Evolutionary conservation across 2,113 vertebrate species (phyloP), one percentile per base, ranked within the genome.

Genomic region (Aramus guarauna): DNA sequence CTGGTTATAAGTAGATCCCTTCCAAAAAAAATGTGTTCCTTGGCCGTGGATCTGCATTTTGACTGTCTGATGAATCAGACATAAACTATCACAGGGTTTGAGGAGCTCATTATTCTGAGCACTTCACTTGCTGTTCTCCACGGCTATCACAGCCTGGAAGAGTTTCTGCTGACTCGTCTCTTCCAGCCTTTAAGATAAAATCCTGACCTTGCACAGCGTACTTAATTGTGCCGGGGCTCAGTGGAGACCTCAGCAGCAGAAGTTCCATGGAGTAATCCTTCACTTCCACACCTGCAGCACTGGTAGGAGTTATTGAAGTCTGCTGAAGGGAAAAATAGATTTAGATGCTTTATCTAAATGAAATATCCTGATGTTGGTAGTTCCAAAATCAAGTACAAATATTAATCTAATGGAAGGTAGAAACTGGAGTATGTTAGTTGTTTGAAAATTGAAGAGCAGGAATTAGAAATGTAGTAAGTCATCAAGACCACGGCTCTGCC

Each of bases 161-260:
- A 92, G 66, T 95, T 97, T 94, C 84, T 97, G 97, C 97, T 97
- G 96, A 95, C 89, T 96, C 92, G 8, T 89, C 91, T 91, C 80
- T 84, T 94, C 73, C 92, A 87, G 91, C 94, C 91, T 94, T 60
- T 48, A 75, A 95, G 95, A 95, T 59, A 87, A 96, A 97, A 82
- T 90, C 95, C 92, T 82, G 91, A 97, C 95, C 96, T 97, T 96
- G 96, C 89, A 85, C 10, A 58, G 91, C 4, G 2, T 72, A 53
- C 58, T 87, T 87, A 91, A 92, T 94, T 82, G 95, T 95, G 86
- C 74, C 18, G 27, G 91, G 93, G 84, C 95, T 92, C 94, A 91
- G 80, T 32, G 73, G 73, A 96, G 94, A 88, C 81, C 92, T 96
- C 74, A 0, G 77, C 90, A 73, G 92, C 74, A 76, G 86, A 87